These are phyloP conservation scores for Drosophila willistoni DNA, from an alignment of 1,140 invertebrate genomes.

Conservation along the genomic window DNA sequence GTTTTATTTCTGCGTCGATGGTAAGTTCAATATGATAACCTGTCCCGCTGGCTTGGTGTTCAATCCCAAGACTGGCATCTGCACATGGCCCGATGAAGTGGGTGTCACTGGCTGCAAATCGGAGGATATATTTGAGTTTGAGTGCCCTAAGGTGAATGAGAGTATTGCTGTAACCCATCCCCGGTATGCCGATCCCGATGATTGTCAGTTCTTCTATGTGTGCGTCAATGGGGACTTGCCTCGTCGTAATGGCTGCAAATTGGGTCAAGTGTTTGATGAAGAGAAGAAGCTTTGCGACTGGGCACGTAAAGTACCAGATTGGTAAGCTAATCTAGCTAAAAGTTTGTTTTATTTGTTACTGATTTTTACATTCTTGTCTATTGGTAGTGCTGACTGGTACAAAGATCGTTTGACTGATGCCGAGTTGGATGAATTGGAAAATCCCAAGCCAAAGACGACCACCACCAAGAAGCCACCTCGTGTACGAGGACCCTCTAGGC, in stretches of 20 bases:
- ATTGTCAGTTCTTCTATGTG: conserved; percentile 96
- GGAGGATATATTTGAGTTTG: conserved; percentile 92
- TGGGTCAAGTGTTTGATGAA: conserved; percentile 96
- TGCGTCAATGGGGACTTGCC: conserved; percentile 94
- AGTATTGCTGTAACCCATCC: conserved; percentile 90
- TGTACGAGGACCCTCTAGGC: conserved; percentile 65
- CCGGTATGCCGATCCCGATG: conserved; percentile 93
- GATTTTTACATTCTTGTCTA: not conserved
- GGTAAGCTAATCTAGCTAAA: conserved; percentile 85
- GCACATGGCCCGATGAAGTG: conserved; percentile 95
- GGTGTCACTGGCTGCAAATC: conserved; percentile 93
- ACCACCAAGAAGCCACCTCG: conserved; percentile 84
- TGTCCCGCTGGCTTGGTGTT: conserved; percentile 95
- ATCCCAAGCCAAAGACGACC: conserved; percentile 87
- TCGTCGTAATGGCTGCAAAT: conserved; percentile 92
- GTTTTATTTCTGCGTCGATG: conserved; percentile 96
- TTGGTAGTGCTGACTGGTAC: conserved; percentile 92
- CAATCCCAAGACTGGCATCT: conserved; percentile 93
- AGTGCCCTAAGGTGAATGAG: conserved; percentile 91
- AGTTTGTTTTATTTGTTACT: not conserved
- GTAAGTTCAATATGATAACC: conserved; percentile 93
- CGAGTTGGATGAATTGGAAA: conserved; percentile 90
- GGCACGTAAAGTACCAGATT: conserved; percentile 95
- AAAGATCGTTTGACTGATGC: conserved; percentile 92
- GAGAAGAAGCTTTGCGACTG: conserved; percentile 92